Evolutionary conservation across 2,797 vertebrate genomes (phyloP), one percentile per base, ranked within the genome.

Genomic region (Diplodus puntazzo): DNA sequence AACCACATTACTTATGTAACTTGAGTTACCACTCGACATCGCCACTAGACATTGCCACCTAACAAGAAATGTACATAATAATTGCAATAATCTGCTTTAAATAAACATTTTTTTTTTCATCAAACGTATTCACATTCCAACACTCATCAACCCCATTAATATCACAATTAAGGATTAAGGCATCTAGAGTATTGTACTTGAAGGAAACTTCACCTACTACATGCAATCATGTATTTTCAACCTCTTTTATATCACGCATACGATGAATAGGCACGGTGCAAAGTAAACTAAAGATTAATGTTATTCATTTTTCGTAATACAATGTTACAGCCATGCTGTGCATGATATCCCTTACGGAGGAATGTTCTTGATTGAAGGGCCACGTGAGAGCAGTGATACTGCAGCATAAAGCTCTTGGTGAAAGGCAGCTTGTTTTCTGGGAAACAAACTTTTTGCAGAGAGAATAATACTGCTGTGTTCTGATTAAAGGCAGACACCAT

Each of bases 401-500:
- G 59, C 63, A 46, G 66, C 42, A 34, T 16, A 5, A 73, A 75
- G 58, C 50, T 79, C n/a, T 17, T 9, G 13, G 68, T 45, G 46
- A 77, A 77, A 59, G 48, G 67, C 39, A n/a, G 48, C 60, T 67
- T 85, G 75, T 82, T 83, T 87, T 84, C 50, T 61, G 73, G 60
- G 59, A 86, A 82, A 84, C 58, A 80, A 78, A 77, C 62, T 77
- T 54, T 77, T 74, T 78, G 79, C 67, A 54, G 73, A 65, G 73
- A 65, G 57, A 88, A 89, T 61, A 84, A 74, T 17, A 20, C 65
- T 5, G 64, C 67, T 73, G 64, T 27, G 60, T 66, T 71, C 69
- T 89, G 89, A 91, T 91, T 91, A 88, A 84, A 89, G 58, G 55
- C 50, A 90, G 82, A 77, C 69, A 25, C 50, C 49, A 50, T 39